Evolutionary conservation across 2,888 invertebrate species (phyloP).

Genomic region (Xanthia icteritia): DNA sequence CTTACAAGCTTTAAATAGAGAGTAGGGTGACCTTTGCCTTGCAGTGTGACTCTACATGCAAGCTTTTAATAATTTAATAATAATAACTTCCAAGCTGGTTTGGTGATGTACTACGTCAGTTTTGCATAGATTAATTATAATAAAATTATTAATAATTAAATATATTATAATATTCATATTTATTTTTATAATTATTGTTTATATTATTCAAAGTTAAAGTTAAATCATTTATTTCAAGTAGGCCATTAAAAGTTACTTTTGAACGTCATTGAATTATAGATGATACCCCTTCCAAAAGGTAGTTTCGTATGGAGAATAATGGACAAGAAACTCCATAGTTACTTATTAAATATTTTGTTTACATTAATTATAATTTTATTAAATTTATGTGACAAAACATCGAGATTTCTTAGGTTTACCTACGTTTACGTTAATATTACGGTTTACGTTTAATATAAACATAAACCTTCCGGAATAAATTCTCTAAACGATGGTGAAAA

Average conservation of each 20-base stretch:
- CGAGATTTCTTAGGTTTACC: too few relatives aligned
- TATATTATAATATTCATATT: neutral
- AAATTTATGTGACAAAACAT: too few relatives aligned
- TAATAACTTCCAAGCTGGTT: neutral
- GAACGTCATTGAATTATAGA: neutral
- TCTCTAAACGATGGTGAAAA: too few relatives aligned
- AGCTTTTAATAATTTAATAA: neutral
- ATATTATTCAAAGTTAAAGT: neutral
- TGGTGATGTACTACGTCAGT: neutral
- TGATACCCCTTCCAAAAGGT: neutral
- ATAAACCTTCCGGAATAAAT: too few relatives aligned
- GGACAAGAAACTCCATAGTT: too few relatives aligned
- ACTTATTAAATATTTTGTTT: too few relatives aligned
- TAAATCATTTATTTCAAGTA: neutral
- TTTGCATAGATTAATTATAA: neutral
- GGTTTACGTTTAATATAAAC: too few relatives aligned
- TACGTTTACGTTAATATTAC: too few relatives aligned
- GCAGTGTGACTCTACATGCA: neutral
- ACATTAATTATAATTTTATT: too few relatives aligned
- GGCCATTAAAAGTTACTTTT: neutral
- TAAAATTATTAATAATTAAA: too few relatives aligned
- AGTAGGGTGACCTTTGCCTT: too few relatives aligned
- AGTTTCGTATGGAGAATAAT: neutral
- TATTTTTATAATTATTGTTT: too few relatives aligned
- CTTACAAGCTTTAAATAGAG: neutral